A percentile compares a stretch with the other conserved stretches of the same genome.
Evolutionary conservation across 1,140 invertebrate genomes (phyloP).

Genomic region (Metaphire vulgaris): DNA sequence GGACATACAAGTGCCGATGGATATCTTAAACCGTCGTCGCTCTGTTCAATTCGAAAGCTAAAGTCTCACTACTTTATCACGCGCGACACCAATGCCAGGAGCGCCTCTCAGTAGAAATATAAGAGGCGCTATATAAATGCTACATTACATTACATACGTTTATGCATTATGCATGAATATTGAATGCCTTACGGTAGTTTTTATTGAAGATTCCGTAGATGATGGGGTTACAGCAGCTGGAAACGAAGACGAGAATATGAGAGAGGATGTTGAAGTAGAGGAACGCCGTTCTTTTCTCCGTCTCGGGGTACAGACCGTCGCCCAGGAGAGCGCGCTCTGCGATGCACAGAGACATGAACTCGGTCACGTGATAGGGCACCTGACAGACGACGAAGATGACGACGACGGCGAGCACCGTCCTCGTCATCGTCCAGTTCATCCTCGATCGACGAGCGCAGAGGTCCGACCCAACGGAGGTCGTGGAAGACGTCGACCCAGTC

Average conservation of each 20-base stretch:
- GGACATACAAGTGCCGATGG: no score
- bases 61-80: no score
- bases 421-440: not conserved
- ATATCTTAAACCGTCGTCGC: no score
- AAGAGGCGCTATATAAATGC: no score
- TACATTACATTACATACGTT: no score
- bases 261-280: conserved; percentile 1
- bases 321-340: not conserved
- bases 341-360: not conserved
- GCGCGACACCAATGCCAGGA: no score
- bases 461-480: not conserved
- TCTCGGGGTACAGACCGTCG: not conserved
- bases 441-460: not conserved
- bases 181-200: conserved; percentile 24
- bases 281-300: not conserved
- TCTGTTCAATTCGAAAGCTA: no score
- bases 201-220: conserved; percentile 15
- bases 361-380: conserved; percentile 1
- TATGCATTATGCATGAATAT: no score
- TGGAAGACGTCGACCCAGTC: not conserved
- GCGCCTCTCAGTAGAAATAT: no score
- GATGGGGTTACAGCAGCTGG: conserved; percentile 5
- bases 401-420: not conserved
- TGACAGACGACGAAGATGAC: conserved; percentile 7
- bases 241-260: conserved; percentile 17